phyloP scores from a whole-genome alignment of 1,140 invertebrate genomes.

The Zophobas atratus region DNA sequence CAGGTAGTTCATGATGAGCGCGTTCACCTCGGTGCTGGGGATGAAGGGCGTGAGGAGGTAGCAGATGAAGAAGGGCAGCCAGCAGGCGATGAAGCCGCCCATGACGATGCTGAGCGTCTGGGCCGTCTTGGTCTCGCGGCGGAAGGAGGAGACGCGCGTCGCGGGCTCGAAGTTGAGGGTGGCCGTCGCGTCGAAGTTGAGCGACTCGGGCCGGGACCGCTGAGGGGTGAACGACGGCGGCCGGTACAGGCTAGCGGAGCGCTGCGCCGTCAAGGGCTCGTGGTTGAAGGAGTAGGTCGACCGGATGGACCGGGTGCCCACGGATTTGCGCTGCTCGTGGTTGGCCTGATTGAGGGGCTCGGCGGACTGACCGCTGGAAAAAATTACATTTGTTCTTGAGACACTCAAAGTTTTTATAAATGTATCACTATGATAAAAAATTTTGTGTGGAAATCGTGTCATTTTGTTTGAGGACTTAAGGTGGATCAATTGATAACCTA shows the following conservation, averaged over 20 bases:
- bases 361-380: conserved; percentile 51
- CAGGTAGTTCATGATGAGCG: conserved; percentile 82
- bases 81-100: conserved; percentile 92
- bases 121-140: conserved; percentile 88
- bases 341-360: conserved; percentile 51
- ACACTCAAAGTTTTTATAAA: no score
- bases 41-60: conserved; percentile 87
- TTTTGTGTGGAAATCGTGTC: no score
- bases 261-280: conserved; percentile 53
- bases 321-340: conserved; percentile 47
- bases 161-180: conserved; percentile 65
- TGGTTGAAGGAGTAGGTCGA: conserved; percentile 60
- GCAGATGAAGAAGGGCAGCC: conserved; percentile 91
- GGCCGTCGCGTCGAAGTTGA: conserved; percentile 62
- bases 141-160: conserved; percentile 75
- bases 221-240: conserved; percentile 55
- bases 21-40: conserved; percentile 71
- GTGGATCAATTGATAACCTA: no score
- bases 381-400: neutral
- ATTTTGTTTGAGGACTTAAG: no score
- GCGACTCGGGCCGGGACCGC: conserved; percentile 60
- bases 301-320: conserved; percentile 43
- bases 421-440: no score
- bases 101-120: conserved; percentile 93
- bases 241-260: conserved; percentile 59